phyloP scores from a whole-genome alignment of 1,140 invertebrate species.

The Drosophila virilis region DNA sequence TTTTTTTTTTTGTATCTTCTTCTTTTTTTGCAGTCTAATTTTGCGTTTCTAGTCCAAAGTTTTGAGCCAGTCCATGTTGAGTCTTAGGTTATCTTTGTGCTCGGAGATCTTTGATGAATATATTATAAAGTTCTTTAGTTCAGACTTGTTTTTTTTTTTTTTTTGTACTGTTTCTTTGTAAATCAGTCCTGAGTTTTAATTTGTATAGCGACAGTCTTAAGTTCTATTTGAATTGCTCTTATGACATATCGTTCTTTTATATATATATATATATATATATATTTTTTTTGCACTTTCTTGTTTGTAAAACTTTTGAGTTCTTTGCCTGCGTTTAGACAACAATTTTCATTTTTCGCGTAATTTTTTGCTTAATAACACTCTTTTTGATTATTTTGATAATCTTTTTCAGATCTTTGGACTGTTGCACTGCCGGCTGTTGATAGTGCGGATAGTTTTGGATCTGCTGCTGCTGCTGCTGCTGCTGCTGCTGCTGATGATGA shows the following conservation, averaged over 20 bases:
- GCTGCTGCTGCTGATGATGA: conserved; percentile 33
- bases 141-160: conserved; percentile 52
- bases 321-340: conserved; percentile 45
- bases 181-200: conserved; percentile 56
- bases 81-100: conserved; percentile 2
- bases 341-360: conserved; percentile 71
- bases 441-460: conserved; percentile 18
- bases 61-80: conserved; percentile 12
- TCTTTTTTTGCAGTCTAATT: conserved; percentile 17
- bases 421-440: conserved; percentile 43
- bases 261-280: conserved; percentile 1
- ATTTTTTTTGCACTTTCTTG: neutral
- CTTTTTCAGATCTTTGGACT: conserved; percentile 70
- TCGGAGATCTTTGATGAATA: no score
- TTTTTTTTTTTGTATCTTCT: no score
- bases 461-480: conserved; percentile 39
- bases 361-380: conserved; percentile 68
- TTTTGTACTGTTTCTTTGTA: conserved; percentile 37
- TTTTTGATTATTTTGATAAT: conserved; percentile 77
- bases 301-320: neutral
- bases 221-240: conserved; percentile 16
- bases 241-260: conserved; percentile 2
- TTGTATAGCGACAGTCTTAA: conserved; percentile 50
- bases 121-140: conserved; percentile 24
- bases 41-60: conserved; percentile 7